These are phyloP conservation scores for Phyllostomus hastatus DNA, from an alignment of 2,113 vertebrate genomes.

Conservation along the genomic window DNA sequence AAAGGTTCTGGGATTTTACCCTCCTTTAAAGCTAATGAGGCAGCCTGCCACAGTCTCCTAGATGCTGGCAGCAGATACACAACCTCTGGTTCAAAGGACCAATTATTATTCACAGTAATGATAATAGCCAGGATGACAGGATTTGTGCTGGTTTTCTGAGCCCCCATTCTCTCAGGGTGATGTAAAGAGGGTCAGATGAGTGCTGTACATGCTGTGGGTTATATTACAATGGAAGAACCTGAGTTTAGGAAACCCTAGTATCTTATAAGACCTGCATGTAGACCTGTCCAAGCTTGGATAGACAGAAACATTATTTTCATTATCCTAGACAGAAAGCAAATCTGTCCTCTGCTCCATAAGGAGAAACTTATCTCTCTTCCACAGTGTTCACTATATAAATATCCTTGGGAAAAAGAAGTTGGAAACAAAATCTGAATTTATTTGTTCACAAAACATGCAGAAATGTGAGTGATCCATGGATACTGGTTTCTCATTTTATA, in stretches of 20 bases:
- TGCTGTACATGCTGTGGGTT: background rate
- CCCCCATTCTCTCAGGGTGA: background rate
- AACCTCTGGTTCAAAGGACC: background rate
- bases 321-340: background rate
- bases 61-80: background rate
- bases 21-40: background rate
- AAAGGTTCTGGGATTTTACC: background rate
- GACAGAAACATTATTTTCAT: background rate
- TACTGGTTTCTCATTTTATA: background rate
- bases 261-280: background rate
- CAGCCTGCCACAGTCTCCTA: background rate
- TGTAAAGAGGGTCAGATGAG: background rate
- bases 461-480: background rate
- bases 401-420: background rate
- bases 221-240: background rate
- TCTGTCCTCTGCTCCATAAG: background rate
- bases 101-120: background rate
- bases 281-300: background rate
- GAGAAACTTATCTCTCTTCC: background rate
- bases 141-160: background rate
- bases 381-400: background rate
- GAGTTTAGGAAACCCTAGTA: background rate
- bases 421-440: background rate
- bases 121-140: background rate
- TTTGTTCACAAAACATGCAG: background rate